Conservation (phyloP, 2,888 invertebrate species). For the Spisula solida region DNA sequence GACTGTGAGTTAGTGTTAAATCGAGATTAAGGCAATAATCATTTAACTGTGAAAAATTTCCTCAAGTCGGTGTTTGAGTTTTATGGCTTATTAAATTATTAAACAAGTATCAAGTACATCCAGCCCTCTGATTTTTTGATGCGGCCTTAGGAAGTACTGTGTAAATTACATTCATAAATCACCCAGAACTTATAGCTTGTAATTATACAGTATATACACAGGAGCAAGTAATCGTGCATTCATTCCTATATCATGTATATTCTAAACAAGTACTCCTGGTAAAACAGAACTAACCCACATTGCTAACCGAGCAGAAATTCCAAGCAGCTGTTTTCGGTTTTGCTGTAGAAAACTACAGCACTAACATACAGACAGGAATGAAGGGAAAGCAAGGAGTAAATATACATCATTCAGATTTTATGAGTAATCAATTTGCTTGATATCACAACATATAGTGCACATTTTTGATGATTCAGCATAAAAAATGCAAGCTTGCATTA, state of each 20-base stretch:
- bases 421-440: constrained; percentile 13
- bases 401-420: neutral
- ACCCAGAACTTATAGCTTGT: neutral
- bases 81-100: neutral
- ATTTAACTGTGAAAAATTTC: neutral
- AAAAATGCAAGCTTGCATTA: neutral
- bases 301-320: neutral
- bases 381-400: neutral
- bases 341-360: neutral
- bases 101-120: neutral
- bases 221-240: constrained; percentile 9
- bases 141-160: neutral
- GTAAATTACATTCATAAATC: constrained; percentile 20
- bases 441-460: neutral
- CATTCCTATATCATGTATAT: constrained; percentile 10
- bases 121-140: constrained; percentile 14
- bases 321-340: constrained; percentile 4
- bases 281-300: constrained; percentile 12
- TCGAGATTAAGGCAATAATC: neutral
- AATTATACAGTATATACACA: neutral
- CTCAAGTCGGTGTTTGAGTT: neutral
- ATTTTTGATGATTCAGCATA: neutral
- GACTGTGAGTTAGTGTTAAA: neutral
- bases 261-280: constrained; percentile 6
- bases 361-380: neutral